Evolutionary conservation across 2,113 vertebrate species (phyloP).

Genomic region (Eidolon helvum): DNA sequence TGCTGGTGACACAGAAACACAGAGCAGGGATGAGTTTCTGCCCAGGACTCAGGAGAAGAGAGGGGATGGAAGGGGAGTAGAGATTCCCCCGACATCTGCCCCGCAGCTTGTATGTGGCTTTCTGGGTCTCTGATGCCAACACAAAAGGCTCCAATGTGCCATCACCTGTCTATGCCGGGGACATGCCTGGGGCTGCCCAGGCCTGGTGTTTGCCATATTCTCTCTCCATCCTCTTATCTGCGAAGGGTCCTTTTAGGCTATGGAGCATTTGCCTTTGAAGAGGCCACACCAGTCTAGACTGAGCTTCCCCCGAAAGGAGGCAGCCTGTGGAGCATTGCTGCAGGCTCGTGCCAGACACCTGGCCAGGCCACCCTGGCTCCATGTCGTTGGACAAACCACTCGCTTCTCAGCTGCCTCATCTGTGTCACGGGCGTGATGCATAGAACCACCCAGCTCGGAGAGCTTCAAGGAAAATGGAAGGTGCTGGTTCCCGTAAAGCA

Average conservation of each 20-base stretch:
- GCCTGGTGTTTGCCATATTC: not conserved
- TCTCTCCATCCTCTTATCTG: not conserved
- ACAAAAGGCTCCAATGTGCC: accelerated
- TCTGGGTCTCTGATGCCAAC: not conserved
- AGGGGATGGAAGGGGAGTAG: not conserved
- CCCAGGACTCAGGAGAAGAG: not conserved
- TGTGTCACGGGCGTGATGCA: accelerated
- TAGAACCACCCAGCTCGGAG: not conserved
- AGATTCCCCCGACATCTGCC: not conserved
- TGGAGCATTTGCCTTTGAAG: not conserved
- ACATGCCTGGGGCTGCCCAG: accelerated
- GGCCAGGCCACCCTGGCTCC: not conserved
- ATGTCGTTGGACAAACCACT: accelerated
- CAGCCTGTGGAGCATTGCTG: not conserved
- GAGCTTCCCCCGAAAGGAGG: accelerated
- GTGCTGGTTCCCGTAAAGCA: no score
- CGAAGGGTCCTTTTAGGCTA: not conserved
- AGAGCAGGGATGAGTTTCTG: not conserved
- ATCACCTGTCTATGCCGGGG: not conserved
- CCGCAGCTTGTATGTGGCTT: not conserved
- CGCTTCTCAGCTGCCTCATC: no score
- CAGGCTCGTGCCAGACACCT: not conserved
- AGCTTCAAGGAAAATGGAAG: no score
- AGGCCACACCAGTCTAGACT: accelerated
- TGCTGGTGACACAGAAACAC: not conserved